Evolutionary conservation across 30 jellyfish, hydroid and myxozoan genomes (phyloP).

Genomic region (Calvadosia cruxmelitensis): DNA sequence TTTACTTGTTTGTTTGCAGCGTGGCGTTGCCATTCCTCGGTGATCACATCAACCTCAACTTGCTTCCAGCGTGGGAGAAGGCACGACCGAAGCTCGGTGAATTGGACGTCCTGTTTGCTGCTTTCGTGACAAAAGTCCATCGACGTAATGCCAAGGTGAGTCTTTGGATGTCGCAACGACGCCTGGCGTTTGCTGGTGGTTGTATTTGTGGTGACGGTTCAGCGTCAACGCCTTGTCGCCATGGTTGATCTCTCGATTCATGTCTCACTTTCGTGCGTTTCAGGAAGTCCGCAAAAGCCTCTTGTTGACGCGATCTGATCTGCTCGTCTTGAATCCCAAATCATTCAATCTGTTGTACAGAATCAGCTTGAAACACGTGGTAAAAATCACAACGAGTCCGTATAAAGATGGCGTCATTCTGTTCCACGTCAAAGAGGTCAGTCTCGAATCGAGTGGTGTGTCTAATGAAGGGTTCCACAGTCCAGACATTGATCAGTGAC

Average conservation of each 20-base stretch:
- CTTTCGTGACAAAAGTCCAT: constrained; percentile 36
- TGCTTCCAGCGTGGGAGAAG: constrained; percentile 62
- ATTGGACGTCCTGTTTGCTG: constrained; percentile 34
- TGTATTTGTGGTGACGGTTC: no score
- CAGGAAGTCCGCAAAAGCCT: constrained; percentile 67
- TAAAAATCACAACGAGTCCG: constrained; percentile 63
- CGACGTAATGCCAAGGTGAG: constrained; percentile 77
- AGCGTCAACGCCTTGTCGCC: no score
- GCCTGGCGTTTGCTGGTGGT: no score
- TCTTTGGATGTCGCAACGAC: no score
- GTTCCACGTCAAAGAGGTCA: constrained; percentile 62
- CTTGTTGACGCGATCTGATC: constrained; percentile 38
- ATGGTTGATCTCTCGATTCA: no score
- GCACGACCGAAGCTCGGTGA: constrained; percentile 28
- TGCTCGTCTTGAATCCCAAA: constrained; percentile 54
- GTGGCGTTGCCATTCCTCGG: constrained; percentile 57
- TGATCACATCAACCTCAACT: constrained; percentile 33
- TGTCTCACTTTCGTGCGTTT: constrained; percentile 11
- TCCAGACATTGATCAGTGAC: no score
- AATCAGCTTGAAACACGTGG: constrained; percentile 29
- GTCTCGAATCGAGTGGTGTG: background rate
- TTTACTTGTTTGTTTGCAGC: constrained; percentile 30
- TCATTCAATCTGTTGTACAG: constrained; percentile 46
- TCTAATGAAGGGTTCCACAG: background rate
- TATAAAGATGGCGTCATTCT: constrained; percentile 52